Percentiles rank a stretch among this genome's conserved stretches.
Evolutionary conservation across 2,113 vertebrate genomes (phyloP).

Genomic region (Mesitornis unicolor): DNA sequence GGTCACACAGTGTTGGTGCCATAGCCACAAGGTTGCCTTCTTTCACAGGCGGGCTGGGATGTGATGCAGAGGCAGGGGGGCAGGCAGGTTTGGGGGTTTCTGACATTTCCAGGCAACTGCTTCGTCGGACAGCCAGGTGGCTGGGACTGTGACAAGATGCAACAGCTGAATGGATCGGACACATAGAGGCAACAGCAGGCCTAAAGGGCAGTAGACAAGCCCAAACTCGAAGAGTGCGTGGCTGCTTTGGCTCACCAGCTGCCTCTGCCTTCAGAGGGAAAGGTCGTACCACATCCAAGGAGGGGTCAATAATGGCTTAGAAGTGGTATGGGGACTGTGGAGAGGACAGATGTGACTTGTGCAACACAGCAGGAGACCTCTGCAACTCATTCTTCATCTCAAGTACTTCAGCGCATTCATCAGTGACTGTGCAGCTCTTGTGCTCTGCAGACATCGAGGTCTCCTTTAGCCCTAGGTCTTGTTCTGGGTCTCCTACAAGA

Average conservation of each 20-base stretch:
- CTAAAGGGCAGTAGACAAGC: neutral
- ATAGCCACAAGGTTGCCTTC: neutral
- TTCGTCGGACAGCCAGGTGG: neutral
- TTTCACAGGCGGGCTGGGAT: neutral
- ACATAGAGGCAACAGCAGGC: neutral
- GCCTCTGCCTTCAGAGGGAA: fast-evolving
- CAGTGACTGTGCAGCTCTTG: neutral
- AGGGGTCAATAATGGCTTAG: neutral
- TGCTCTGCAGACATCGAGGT: neutral
- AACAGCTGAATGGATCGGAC: neutral
- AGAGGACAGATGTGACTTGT: neutral
- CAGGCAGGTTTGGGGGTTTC: neutral
- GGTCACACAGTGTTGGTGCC: neutral
- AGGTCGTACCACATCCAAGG: neutral
- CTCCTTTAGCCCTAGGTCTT: neutral
- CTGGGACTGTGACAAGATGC: neutral
- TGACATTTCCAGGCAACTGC: neutral
- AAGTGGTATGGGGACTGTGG: neutral
- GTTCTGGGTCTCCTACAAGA: neutral
- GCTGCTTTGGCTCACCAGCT: neutral
- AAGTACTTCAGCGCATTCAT: neutral
- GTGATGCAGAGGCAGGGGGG: neutral
- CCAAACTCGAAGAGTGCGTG: neutral
- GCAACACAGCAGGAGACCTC: neutral
- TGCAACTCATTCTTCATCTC: neutral